phyloP scores from a whole-genome alignment of 1,140 invertebrate genomes.

The Drosophila melanica region DNA sequence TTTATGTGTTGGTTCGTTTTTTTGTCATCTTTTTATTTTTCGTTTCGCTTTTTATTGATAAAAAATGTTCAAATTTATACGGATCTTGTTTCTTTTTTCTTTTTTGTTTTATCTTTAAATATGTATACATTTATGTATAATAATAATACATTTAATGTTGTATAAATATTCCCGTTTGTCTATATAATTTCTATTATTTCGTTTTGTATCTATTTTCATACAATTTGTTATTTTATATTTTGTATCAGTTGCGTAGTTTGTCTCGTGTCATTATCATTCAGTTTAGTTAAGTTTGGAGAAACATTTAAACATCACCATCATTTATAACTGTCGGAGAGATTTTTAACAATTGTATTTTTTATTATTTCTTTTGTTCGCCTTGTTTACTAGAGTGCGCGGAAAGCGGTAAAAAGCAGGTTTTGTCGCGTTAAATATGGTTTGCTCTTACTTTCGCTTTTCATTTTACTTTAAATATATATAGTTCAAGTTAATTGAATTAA shows the following conservation, averaged over 20 bases:
- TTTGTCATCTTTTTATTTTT: conserved; percentile 49
- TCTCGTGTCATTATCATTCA: conserved; percentile 33
- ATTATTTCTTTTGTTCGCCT: conserved; percentile 32
- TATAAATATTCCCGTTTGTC: conserved; percentile 78
- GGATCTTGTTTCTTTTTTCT: conserved; percentile 54
- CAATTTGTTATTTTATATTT: conserved; percentile 36
- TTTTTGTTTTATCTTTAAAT: conserved; percentile 45
- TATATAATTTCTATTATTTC: conserved; percentile 77
- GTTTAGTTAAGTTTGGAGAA: conserved; percentile 54
- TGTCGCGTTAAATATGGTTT: conserved; percentile 4
- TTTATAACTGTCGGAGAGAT: conserved; percentile 52
- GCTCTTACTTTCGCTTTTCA: conserved; percentile 14
- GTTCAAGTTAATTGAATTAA: conserved; percentile 76
- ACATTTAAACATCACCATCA: conserved; percentile 71
- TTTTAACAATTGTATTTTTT: conserved; percentile 56
- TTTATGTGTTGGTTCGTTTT: conserved; percentile 33
- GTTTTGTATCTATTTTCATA: conserved; percentile 63
- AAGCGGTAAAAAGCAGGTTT: conserved; percentile 49
- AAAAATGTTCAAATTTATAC: conserved; percentile 80
- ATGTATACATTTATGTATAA: conserved; percentile 72
- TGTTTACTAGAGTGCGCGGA: conserved; percentile 30
- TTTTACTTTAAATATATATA: conserved; percentile 2
- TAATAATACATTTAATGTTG: conserved; percentile 78
- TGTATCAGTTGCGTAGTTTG: conserved; percentile 59
- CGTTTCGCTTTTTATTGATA: conserved; percentile 73